Evolutionary conservation across 2,113 vertebrate species (phyloP), one percentile per base, ranked within the genome.

Genomic region (Hirundichthys speculiger): DNA sequence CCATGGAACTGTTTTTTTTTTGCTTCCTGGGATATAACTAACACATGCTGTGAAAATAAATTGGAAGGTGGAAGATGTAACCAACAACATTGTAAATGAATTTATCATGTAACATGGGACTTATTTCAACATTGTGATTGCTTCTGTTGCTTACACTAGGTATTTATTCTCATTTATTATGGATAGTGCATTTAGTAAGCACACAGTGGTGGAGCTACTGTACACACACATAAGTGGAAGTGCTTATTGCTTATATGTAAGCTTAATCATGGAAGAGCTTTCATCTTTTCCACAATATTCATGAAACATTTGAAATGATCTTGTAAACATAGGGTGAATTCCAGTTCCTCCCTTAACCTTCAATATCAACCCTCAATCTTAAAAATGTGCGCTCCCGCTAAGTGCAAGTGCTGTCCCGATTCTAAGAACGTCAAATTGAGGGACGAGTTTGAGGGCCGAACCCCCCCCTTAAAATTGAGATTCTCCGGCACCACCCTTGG

Each of bases 21-120:
- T 0, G 2, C 47, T 40, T 68, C 38, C 42, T 7, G 64, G 56
- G 74, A 56, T 19, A 4, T 8, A 0, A 24, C 74, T n/a, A n/a
- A n/a, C n/a, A n/a, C n/a, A 41, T 4, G 54, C 75, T 79, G 75
- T 16, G 69, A 53, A 52, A 55, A 77, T 7, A 34, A 10, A 34
- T 6, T 34, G 30, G 30, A 10, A 34, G 30, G n/a, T 3, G 4
- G 39, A 19, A 14, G 45, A 27, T 2, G 30, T 16, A 15, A 2
- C 2, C 3, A n/a, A n/a, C n/a, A n/a, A n/a, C n/a, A n/a, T n/a
- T n/a, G n/a, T n/a, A n/a, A 45, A 30, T 4, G 12, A 9, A 21
- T 61, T 21, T 3, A 24, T 51, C 3, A 1, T 1, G 24, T n/a
- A 2, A 22, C 20, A 45, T 27, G 20, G 10, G 52, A 13, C 53